phyloP scores from a whole-genome alignment of 92 coral and sea anemone genomes.

The Virgularia gustaviana region DNA sequence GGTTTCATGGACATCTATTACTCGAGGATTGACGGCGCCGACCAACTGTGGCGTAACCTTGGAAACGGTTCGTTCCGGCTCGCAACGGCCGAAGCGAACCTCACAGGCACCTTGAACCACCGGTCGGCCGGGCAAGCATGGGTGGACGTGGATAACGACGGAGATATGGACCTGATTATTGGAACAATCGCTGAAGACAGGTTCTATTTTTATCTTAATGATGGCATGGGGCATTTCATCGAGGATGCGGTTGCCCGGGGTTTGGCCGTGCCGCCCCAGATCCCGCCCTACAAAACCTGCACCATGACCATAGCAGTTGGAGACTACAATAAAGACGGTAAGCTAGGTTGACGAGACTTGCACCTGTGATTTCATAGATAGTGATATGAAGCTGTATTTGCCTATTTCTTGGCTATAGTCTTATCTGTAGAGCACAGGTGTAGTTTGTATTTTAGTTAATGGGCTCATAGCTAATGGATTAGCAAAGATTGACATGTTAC shows the following conservation, averaged over 20 bases:
- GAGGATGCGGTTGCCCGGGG: constrained; percentile 91
- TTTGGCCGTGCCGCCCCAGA: constrained; percentile 64
- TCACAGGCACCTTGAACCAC: constrained; percentile 73
- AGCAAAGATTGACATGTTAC: too few species aligned
- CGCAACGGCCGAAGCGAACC: constrained; percentile 82
- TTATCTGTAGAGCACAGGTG: too few species aligned
- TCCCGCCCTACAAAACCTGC: constrained; percentile 89
- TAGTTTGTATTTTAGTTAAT: too few species aligned
- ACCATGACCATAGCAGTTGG: constrained; percentile 90
- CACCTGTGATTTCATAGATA: too few species aligned
- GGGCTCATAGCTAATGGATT: too few species aligned
- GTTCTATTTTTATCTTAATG: constrained; percentile 79
- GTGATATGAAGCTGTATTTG: too few species aligned
- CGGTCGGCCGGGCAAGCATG: constrained; percentile 84
- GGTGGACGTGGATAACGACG: constrained; percentile 93
- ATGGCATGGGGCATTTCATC: constrained; percentile 92
- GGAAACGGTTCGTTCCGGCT: constrained; percentile 83
- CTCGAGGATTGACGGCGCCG: constrained; percentile 90
- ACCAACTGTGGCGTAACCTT: constrained; percentile 95
- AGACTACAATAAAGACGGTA: constrained; percentile 88
- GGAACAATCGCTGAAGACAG: constrained; percentile 92
- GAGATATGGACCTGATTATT: constrained; percentile 80
- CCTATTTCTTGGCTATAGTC: too few species aligned
- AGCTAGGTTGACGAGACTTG: background rate
- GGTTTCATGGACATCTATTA: constrained; percentile 89